Evolutionary conservation across 2,113 vertebrate genomes (phyloP).

Genomic region (Rhagologus leucostigma): DNA sequence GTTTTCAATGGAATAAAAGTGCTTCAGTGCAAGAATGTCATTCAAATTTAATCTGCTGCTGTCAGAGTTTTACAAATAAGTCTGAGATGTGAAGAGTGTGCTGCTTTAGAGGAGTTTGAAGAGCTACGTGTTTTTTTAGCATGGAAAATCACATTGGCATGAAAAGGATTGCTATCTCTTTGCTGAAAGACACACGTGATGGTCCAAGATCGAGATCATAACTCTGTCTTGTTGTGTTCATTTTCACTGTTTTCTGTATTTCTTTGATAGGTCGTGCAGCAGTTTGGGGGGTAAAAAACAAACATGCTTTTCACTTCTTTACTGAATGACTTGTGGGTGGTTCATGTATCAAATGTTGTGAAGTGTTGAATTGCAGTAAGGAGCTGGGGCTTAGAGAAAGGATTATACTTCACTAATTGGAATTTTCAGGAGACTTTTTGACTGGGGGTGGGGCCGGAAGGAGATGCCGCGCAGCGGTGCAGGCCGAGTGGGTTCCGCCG

Average conservation of each 20-base stretch:
- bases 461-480: neutral
- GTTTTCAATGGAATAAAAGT: neutral
- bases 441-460: neutral
- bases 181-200: neutral
- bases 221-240: rapidly evolving
- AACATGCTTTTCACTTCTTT: neutral
- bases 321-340: neutral
- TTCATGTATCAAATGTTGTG: neutral
- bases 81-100: neutral
- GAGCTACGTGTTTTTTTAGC: neutral
- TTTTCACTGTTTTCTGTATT: neutral
- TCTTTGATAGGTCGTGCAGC: neutral
- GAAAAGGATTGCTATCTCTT: neutral
- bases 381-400: neutral
- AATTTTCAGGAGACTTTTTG: neutral
- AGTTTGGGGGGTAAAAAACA: neutral
- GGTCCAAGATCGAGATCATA: neutral
- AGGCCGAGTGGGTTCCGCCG: neutral
- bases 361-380: neutral
- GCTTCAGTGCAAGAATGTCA: neutral
- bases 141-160: neutral
- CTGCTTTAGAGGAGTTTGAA: neutral
- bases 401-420: rapidly evolving
- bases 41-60: neutral
- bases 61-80: neutral